These are phyloP conservation scores for Nasonia oneida DNA, from an alignment of 2,888 invertebrate species.

Conservation along the genomic window DNA sequence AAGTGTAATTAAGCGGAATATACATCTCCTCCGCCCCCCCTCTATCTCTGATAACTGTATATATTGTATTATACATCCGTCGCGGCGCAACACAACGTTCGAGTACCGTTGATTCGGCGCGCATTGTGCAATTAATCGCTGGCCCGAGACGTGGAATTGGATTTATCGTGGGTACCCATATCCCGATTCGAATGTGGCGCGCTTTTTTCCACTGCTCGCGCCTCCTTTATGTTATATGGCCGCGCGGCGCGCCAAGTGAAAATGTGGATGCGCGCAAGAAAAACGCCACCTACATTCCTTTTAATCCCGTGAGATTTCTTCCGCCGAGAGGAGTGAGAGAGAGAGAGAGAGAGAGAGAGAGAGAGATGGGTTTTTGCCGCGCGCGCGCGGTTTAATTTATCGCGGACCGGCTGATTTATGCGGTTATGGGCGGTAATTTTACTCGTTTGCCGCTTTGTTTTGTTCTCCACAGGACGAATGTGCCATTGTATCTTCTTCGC, in stretches of 20 bases:
- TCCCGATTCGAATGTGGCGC: not conserved
- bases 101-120: slow-evolving; percentile 5
- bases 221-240: not conserved
- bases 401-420: not conserved
- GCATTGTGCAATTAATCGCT: slow-evolving; percentile 25
- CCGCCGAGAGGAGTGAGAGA: not conserved
- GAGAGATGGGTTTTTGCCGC: not conserved
- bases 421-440: slow-evolving; percentile 18
- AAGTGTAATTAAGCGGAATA: slow-evolving; percentile 24
- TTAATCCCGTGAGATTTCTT: slow-evolving; percentile 14
- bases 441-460: not conserved
- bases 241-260: not conserved
- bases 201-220: not conserved
- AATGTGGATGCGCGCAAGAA: not conserved
- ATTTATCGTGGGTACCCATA: not conserved
- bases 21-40: not conserved
- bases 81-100: not conserved
- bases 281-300: slow-evolving; percentile 1
- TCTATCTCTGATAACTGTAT: not conserved
- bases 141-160: slow-evolving; percentile 4
- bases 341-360: slow-evolving; percentile 6
- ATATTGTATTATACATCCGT: slow-evolving; percentile 5
- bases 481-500: not conserved
- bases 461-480: not conserved
- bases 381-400: slow-evolving; percentile 16